Evolutionary conservation across 2,113 vertebrate species (phyloP).

Genomic region (Gavia stellata): DNA sequence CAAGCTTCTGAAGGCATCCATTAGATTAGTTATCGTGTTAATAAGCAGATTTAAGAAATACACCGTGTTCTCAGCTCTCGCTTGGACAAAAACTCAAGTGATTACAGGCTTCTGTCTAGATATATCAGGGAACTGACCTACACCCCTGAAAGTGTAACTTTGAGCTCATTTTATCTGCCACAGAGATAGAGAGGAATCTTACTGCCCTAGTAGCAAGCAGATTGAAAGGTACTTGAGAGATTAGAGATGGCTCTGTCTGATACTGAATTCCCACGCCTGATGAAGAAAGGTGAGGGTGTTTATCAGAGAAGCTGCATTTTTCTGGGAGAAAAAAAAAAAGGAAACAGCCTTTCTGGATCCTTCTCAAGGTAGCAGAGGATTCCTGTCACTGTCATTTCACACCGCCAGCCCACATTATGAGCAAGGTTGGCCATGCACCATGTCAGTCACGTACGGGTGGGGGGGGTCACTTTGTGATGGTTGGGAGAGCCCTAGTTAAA

Average conservation of each 20-base stretch:
- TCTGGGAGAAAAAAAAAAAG: background rate
- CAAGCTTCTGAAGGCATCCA: constrained; percentile 36
- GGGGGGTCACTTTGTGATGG: background rate
- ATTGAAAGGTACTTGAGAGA: constrained; percentile 9
- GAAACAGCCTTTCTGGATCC: background rate
- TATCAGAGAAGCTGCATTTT: background rate
- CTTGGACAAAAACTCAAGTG: background rate
- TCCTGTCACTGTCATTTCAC: background rate
- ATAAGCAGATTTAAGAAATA: constrained; percentile 20
- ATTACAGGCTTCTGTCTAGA: background rate
- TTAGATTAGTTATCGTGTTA: constrained; percentile 35
- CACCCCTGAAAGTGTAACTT: background rate
- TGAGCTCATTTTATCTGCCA: constrained; percentile 22
- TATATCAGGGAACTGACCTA: constrained; percentile 24
- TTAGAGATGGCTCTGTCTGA: constrained; percentile 1
- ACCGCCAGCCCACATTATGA: background rate
- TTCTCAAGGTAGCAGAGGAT: background rate
- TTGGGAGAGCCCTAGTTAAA: background rate
- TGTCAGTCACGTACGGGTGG: background rate
- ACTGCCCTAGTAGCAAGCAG: background rate
- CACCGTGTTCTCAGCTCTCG: background rate
- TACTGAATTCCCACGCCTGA: background rate
- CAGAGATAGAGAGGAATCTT: background rate
- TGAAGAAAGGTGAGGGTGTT: background rate
- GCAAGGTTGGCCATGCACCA: background rate